Percentiles rank a stretch among this genome's conserved stretches.
Evolutionary conservation across 2,113 vertebrate species (phyloP).

Genomic region (Muscicapa adusta): DNA sequence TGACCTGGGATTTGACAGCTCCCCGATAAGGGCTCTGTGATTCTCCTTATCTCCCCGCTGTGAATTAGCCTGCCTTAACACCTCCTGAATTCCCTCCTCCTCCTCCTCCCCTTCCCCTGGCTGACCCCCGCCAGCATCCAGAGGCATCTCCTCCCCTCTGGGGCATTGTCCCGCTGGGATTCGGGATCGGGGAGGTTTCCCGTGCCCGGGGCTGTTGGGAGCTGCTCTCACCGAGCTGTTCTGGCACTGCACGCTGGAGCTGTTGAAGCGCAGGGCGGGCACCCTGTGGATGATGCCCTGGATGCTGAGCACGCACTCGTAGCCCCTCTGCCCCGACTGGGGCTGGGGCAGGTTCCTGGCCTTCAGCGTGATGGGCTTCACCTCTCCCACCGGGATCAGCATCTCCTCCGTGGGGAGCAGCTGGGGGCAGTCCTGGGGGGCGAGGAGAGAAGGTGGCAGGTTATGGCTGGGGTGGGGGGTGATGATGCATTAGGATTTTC

Average conservation of each 20-base stretch:
- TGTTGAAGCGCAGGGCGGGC: slow-evolving; percentile 97
- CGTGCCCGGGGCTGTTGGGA: rapidly evolving
- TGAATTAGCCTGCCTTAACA: slow-evolving; percentile 72
- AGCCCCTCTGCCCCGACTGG: slow-evolving; percentile 94
- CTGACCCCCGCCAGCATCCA: slow-evolving; percentile 43
- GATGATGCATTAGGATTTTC: not conserved
- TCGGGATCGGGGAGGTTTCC: not conserved
- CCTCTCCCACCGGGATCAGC: slow-evolving; percentile 93
- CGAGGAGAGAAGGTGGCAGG: not conserved
- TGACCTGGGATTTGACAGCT: slow-evolving; percentile 70
- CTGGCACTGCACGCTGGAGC: slow-evolving; percentile 98
- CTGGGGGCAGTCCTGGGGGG: slow-evolving; percentile 92
- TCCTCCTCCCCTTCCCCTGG: not conserved
- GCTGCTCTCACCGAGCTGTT: slow-evolving; percentile 89
- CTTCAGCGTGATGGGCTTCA: slow-evolving; percentile 94
- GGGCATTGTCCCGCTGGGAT: not conserved
- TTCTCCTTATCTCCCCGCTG: slow-evolving; percentile 67
- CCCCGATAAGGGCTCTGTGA: slow-evolving; percentile 71
- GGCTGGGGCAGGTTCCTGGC: slow-evolving; percentile 95
- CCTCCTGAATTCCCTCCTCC: slow-evolving; percentile 26
- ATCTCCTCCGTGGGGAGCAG: slow-evolving; percentile 92
- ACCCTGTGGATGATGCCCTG: slow-evolving; percentile 89
- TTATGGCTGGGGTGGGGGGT: not conserved
- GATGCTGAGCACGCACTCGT: slow-evolving; percentile 93
- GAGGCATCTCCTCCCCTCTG: slow-evolving; percentile 22